Base-by-base conservation (phyloP, 2,888 invertebrate genomes). In the Cerastis leucographa region DNA sequence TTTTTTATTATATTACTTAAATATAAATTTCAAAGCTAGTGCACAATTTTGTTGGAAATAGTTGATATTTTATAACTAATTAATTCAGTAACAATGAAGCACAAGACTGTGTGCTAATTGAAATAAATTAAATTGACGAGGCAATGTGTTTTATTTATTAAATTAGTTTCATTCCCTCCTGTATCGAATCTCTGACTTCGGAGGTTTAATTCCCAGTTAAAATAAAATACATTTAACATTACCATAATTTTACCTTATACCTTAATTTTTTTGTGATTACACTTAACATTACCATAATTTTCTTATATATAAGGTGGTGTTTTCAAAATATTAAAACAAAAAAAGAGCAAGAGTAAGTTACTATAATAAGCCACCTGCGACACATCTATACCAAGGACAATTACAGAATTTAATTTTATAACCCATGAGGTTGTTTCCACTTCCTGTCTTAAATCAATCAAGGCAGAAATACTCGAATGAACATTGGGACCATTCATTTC, bases 31-130 rank as follows among this genome's bases (percentile, higher is more conserved):
- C 87, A 89, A 91, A 90, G 92, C 91, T 94, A 93, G 90, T 93
- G 95, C 95, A 95, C 95, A 95, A 95, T 93, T 93, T 92, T 92
- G 92, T 94, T 93, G 90, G 83, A 92, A 92, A 92, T 92, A 93
- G 92, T 93, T 93, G 89, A 83, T 94, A 92, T 93, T 92, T 91
- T 92, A 92, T 92, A 89, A 91, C 89, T 93, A 93, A 91, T 92
- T 93, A 92, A 93, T 92, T 94, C 92, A 94, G 94, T 95, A 94
- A 95, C 92, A 92, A 90, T 90, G 90, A 90, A 92, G 95, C 95
- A 95, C 95, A 95, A 93, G 83, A 91, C 86, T 89, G 92, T 92
- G 95, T 95, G 95, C 95, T 95, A 92, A 92, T 92, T 93, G 91
- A 93, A 93, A 92, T 94, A 93, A 95, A 94, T 94, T 93, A 95